Evolutionary conservation across 2,797 vertebrate genomes (phyloP), one percentile per base, ranked within the genome.

Genomic region (Carcharodon carcharias): DNA sequence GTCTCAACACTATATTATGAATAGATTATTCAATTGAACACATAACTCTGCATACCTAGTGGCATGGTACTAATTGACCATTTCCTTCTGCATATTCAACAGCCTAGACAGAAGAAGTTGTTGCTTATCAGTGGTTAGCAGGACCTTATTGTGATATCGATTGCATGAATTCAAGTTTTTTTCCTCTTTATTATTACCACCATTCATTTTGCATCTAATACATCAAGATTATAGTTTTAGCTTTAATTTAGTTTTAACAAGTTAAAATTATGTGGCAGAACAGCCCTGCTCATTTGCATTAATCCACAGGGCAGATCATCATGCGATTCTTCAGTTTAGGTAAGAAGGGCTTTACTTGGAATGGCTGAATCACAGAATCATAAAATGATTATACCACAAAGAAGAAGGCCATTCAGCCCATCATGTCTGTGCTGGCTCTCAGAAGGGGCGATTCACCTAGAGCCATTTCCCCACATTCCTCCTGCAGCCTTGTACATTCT

Each of bases 1-100:
- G 69, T n/a, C 28, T 95, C 50, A 31, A 18, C 56, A 16, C 31
- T 58, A 40, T 56, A 58, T 54, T 21, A 31, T 58, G 56, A 95
- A 56, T 77, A n/a, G 67, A 18, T 95, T 77, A n/a, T 95, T 95
- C 94, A 77, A 45, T 56, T n/a, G 26, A 95, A 95, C 5, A 40
- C n/a, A 93, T 18, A 95, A 58, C 50, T 95, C 94, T 71, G 67
- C 65, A 16, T 26, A 92, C 31, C 61, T 95, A 58, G n/a, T 50
- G 92, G 63, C 21, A 28, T 71, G 4, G 26, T 50, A 71, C 65
- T 50, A 50, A 69, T 69, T 71, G 93, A 71, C 93, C 21, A 54
- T 73, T 71, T 50, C 45, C 73, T 92, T 58, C 23, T 50, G 26
- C 28, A 71, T 35, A 12, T 71, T 95, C 67, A 95, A 31, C n/a